These are phyloP conservation scores for Probosciger aterrimus DNA, from an alignment of 2,113 vertebrate genomes.

Conservation along the genomic window DNA sequence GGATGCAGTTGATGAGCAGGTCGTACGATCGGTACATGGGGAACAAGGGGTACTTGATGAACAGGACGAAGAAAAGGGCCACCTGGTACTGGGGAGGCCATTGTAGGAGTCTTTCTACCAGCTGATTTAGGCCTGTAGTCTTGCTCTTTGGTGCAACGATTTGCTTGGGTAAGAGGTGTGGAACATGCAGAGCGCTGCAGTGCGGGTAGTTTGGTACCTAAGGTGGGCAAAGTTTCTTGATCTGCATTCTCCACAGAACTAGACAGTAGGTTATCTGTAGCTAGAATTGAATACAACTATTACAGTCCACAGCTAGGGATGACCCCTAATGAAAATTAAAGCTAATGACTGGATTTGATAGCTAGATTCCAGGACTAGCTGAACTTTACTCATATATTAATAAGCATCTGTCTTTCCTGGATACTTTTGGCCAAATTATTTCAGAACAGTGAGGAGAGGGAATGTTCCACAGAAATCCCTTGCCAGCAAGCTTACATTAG, in stretches of 20 bases:
- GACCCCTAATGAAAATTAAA: not conserved
- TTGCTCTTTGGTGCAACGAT: conserved; percentile 85
- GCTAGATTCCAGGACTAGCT: not conserved
- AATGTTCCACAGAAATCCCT: not conserved
- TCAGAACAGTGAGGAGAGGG: not conserved
- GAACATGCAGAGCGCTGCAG: conserved; percentile 78
- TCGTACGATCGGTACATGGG: conserved; percentile 90
- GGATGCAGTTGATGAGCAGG: conserved; percentile 92
- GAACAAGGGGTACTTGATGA: conserved; percentile 91
- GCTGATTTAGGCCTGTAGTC: conserved; percentile 82
- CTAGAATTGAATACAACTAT: conserved; percentile 60
- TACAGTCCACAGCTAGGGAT: conserved; percentile 43
- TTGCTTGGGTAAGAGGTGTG: conserved; percentile 78
- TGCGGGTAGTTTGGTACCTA: conserved; percentile 74
- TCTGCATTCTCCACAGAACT: conserved; percentile 78
- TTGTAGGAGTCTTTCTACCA: conserved; percentile 84
- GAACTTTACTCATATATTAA: not conserved
- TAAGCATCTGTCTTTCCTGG: not conserved
- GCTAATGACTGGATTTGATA: not conserved
- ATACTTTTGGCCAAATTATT: not conserved
- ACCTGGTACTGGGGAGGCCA: conserved; percentile 83
- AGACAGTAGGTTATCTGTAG: conserved; percentile 76
- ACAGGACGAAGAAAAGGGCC: conserved; percentile 87
- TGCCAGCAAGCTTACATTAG: not conserved
- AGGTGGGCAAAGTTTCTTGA: conserved; percentile 77